phyloP scores from a whole-genome alignment of 2,888 invertebrate genomes.

The Aspidapion aeneum region DNA sequence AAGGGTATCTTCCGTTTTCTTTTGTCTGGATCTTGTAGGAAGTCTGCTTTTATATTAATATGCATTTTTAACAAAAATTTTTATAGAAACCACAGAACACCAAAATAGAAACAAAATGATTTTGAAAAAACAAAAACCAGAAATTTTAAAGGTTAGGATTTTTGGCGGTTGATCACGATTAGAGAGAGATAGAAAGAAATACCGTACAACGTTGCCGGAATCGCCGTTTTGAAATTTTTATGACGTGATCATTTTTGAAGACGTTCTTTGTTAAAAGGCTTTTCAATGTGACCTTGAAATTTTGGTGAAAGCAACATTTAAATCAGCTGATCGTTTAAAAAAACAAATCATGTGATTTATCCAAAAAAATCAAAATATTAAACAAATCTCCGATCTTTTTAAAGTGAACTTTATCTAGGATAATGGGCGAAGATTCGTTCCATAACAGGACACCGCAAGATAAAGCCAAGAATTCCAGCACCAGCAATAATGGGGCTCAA shows the following conservation, averaged over 20 bases:
- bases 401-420: too few relatives aligned
- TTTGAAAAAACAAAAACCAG: background rate
- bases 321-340: too few relatives aligned
- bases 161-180: background rate
- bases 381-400: too few relatives aligned
- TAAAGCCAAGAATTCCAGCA: background rate
- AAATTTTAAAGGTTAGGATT: background rate
- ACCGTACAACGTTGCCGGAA: too few relatives aligned
- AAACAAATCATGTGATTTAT: too few relatives aligned
- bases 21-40: slow-evolving; percentile 16
- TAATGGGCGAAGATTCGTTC: background rate
- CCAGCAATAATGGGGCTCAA: background rate
- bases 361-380: too few relatives aligned
- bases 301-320: too few relatives aligned
- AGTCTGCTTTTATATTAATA: slow-evolving; percentile 20
- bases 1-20: slow-evolving; percentile 34
- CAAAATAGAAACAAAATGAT: background rate
- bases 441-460: background rate
- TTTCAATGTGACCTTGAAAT: too few relatives aligned
- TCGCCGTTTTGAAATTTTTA: too few relatives aligned
- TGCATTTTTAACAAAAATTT: slow-evolving; percentile 15
- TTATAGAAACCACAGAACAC: background rate
- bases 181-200: too few relatives aligned
- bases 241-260: too few relatives aligned
- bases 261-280: too few relatives aligned